Percentiles rank a stretch among this genome's conserved stretches.
Evolutionary conservation across 1,140 invertebrate species (phyloP).

Genomic region (Trichonephila inaurata): DNA sequence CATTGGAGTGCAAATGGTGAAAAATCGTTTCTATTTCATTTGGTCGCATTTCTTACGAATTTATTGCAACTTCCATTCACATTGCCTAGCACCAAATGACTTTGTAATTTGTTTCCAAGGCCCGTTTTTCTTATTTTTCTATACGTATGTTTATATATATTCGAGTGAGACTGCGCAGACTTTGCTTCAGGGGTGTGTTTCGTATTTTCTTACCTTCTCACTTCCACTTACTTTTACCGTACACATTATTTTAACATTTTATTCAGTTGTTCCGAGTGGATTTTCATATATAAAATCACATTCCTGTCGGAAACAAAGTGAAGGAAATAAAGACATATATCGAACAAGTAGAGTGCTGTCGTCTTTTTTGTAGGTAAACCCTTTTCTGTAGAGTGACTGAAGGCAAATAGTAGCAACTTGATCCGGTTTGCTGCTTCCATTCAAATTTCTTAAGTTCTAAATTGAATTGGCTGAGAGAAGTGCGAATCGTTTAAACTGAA

Average conservation of each 20-base stretch:
- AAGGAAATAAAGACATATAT: not conserved
- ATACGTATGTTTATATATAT: not conserved
- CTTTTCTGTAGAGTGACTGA: not conserved
- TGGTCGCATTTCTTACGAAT: slow-evolving; percentile 74
- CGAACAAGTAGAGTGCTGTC: not conserved
- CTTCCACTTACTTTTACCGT: not conserved
- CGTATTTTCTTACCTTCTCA: not conserved
- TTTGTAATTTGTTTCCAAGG: slow-evolving; percentile 71
- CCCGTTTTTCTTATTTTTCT: slow-evolving; percentile 32
- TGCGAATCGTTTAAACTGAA: not conserved
- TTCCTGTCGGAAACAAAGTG: not conserved
- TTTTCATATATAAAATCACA: not conserved
- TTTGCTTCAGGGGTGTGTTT: not conserved
- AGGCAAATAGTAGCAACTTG: not conserved
- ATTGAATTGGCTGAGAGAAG: not conserved
- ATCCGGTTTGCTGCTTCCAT: not conserved
- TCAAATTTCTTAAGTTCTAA: not conserved
- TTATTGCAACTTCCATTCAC: slow-evolving; percentile 70
- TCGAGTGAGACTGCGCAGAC: not conserved
- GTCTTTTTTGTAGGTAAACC: not conserved
- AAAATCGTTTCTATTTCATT: slow-evolving; percentile 76
- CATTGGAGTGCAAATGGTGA: slow-evolving; percentile 67
- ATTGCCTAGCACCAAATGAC: slow-evolving; percentile 61
- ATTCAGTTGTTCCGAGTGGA: not conserved
- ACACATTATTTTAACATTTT: not conserved